These are phyloP conservation scores for Pteronotus mesoamericanus DNA, from an alignment of 2,797 vertebrate genomes.

Conservation along the genomic window DNA sequence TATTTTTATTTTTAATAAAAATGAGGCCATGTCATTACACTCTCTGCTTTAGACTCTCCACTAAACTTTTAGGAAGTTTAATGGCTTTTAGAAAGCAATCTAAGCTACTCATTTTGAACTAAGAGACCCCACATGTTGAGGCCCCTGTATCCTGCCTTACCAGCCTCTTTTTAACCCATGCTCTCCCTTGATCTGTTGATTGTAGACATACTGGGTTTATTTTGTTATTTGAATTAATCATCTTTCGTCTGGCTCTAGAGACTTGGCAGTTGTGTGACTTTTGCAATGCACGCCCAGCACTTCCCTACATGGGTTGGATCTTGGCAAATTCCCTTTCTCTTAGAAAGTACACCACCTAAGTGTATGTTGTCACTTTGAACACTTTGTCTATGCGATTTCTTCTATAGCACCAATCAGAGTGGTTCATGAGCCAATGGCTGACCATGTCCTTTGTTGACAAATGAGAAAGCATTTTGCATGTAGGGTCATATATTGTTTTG, in stretches of 20 bases:
- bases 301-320: background rate
- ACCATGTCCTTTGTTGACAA: background rate
- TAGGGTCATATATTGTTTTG: background rate
- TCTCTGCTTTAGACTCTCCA: background rate
- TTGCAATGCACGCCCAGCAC: background rate
- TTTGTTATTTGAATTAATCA: background rate
- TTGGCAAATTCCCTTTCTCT: background rate
- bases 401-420: background rate
- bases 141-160: background rate
- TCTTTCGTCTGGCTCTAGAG: background rate
- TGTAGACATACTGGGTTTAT: background rate
- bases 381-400: background rate
- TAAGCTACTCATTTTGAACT: background rate
- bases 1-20: background rate
- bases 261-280: background rate
- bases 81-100: background rate
- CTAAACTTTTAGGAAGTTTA: background rate
- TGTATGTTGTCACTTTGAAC: background rate
- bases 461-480: background rate
- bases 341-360: background rate
- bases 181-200: background rate
- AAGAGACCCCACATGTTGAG: rapidly evolving
- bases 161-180: background rate
- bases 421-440: background rate
- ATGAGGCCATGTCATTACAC: background rate